Conservation (phyloP, 2,888 invertebrate species). For the Limnephilus lunatus region DNA sequence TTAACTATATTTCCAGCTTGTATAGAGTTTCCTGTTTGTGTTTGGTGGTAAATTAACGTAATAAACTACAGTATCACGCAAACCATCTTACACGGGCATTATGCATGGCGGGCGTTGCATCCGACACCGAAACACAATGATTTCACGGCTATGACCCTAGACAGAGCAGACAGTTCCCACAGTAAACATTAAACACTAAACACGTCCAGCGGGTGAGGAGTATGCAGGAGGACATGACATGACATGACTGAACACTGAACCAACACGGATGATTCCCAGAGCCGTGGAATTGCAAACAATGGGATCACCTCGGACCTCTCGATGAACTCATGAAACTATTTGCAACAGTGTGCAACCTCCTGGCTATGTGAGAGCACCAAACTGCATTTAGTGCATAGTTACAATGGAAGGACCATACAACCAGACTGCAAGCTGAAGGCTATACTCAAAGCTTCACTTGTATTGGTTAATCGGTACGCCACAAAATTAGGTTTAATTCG, state of each 20-base stretch:
- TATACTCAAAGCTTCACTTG: neutral
- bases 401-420: neutral
- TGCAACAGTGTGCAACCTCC: neutral
- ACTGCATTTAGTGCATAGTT: neutral
- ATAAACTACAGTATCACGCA: slow-evolving; percentile 15
- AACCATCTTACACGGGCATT: slow-evolving; percentile 33
- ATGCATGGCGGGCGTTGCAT: slow-evolving; percentile 37
- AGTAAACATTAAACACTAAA: slow-evolving; percentile 2
- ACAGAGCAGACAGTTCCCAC: slow-evolving; percentile 52
- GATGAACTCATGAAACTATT: neutral
- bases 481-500: neutral
- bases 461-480: neutral
- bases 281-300: slow-evolving; percentile 12
- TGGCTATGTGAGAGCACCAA: neutral
- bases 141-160: slow-evolving; percentile 53
- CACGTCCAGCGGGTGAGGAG: neutral
- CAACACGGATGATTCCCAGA: neutral
- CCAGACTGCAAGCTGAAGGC: neutral
- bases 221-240: neutral
- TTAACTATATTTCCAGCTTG: neutral
- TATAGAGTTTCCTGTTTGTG: neutral
- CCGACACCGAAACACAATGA: slow-evolving; percentile 46
- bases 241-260: neutral
- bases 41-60: neutral
- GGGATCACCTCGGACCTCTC: slow-evolving; percentile 9